phyloP scores from a whole-genome alignment of 2,113 vertebrate genomes.

The Ivindomyrus marchei region DNA sequence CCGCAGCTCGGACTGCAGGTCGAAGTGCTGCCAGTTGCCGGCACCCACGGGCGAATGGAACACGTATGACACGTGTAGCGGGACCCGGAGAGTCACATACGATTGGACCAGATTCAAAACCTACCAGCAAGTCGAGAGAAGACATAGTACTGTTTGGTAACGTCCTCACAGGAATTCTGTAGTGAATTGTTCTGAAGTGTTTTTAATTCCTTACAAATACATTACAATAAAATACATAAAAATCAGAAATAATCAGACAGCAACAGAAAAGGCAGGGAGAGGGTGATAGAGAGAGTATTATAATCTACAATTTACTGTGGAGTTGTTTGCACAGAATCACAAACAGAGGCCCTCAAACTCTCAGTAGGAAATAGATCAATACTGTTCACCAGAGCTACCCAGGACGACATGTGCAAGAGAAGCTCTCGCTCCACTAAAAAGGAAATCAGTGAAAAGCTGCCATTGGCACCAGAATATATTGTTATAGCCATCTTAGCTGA shows the following conservation, averaged over 20 bases:
- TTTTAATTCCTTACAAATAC: background rate
- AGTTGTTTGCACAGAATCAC: background rate
- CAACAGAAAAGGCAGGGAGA: background rate
- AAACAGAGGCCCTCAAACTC: background rate
- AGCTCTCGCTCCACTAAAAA: background rate
- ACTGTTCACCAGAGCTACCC: background rate
- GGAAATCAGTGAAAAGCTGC: background rate
- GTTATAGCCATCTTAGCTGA: background rate
- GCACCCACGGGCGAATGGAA: slow-evolving; percentile 70
- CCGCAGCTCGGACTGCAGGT: slow-evolving; percentile 71
- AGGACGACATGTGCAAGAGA: background rate
- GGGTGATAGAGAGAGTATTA: background rate
- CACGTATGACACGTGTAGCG: slow-evolving; percentile 73
- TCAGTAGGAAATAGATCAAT: background rate
- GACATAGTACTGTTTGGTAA: background rate
- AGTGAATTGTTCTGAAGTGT: background rate
- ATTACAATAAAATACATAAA: background rate
- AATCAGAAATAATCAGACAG: background rate
- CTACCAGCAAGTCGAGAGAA: slow-evolving; percentile 36
- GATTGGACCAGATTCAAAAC: slow-evolving; percentile 77
- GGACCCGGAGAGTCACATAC: slow-evolving; percentile 74
- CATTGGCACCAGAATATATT: background rate
- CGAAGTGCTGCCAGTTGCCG: slow-evolving; percentile 79
- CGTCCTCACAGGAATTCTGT: background rate
- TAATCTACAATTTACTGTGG: background rate